Evolutionary conservation across 2,797 vertebrate genomes (phyloP).

Genomic region (Anguilla anguilla): DNA sequence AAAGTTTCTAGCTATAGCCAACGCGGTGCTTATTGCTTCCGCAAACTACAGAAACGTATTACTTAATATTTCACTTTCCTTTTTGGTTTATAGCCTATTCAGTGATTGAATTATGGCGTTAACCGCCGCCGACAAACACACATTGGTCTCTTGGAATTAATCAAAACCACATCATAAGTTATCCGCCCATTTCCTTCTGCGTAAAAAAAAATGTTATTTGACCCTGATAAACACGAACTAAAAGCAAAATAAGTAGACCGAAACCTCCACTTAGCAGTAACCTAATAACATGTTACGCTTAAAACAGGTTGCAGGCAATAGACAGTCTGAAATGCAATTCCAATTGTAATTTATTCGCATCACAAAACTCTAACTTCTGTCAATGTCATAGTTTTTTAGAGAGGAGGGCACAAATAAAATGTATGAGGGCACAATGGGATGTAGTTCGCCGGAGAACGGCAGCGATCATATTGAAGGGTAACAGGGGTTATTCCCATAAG

Average conservation of each 20-base stretch:
- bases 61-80: conserved; percentile 24
- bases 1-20: background rate
- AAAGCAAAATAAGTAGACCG: background rate
- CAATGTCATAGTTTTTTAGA: background rate
- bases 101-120: conserved; percentile 23
- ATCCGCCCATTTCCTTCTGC: background rate
- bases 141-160: background rate
- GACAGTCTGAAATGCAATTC: no score
- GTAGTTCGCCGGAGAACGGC: background rate
- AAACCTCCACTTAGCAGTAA: background rate
- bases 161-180: background rate
- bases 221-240: background rate
- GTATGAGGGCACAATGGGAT: background rate
- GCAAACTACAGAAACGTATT: conserved; percentile 18
- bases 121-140: conserved; percentile 17
- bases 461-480: conserved; percentile 27
- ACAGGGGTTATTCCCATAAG: conserved; percentile 42
- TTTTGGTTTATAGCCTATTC: background rate
- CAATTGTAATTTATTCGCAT: no score
- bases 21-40: background rate
- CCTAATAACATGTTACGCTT: no score
- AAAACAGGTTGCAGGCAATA: no score
- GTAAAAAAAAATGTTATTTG: background rate
- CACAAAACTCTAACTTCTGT: no score
- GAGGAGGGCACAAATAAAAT: background rate